Conservation (phyloP, 1,140 invertebrate species). For the Andrena cerasifolii region DNA sequence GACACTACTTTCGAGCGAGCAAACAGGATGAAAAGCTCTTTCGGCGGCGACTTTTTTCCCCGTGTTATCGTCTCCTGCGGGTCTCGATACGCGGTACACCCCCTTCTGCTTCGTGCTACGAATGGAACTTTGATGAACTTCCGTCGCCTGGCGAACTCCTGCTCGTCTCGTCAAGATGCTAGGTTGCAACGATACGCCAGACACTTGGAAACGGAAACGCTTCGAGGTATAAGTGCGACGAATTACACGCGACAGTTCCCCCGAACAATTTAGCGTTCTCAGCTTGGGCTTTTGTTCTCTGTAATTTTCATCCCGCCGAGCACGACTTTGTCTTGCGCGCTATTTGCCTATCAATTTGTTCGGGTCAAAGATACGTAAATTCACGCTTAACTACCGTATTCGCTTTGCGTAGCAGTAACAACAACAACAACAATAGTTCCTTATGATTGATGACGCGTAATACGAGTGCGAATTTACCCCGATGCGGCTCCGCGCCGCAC, state of each 20-base stretch:
- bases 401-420: not conserved
- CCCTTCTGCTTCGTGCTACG: not conserved
- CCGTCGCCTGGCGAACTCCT: not conserved
- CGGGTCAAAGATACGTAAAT: not conserved
- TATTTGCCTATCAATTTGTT: constrained; percentile 15
- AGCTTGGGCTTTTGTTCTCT: not conserved
- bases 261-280: no score
- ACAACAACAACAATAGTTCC: not conserved
- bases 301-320: constrained; percentile 7
- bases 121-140: constrained; percentile 10
- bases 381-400: not conserved
- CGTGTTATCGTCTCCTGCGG: not conserved
- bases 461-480: not conserved
- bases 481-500: not conserved
- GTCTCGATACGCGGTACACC: not conserved
- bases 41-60: no score
- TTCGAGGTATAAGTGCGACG: constrained; percentile 4
- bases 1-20: constrained; percentile 47
- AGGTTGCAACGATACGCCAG: not conserved
- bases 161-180: no score
- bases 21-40: constrained; percentile 58
- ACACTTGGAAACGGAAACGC: not conserved
- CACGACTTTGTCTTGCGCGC: not conserved
- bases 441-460: no score
- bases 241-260: constrained; percentile 2